Evolutionary conservation across 2,888 invertebrate species (phyloP).

Genomic region (Koerneria pararmatus): DNA sequence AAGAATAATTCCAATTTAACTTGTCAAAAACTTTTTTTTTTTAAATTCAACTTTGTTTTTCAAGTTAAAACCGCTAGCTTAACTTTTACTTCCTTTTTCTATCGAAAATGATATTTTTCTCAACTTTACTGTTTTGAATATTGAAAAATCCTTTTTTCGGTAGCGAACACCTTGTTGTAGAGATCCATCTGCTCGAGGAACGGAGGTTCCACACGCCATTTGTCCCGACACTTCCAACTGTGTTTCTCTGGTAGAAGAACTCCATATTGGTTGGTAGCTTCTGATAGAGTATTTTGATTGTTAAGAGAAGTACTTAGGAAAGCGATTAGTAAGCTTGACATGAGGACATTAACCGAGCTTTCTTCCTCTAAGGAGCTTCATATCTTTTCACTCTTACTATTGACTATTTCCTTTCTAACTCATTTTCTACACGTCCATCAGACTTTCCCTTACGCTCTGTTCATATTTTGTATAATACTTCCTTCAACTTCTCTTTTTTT

Average conservation of each 20-base stretch:
- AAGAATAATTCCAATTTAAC: too few species aligned
- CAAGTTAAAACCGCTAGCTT: too few species aligned
- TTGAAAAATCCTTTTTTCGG: too few species aligned
- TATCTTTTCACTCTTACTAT: not conserved
- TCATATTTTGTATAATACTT: not conserved
- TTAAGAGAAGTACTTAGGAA: not conserved
- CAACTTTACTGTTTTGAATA: too few species aligned
- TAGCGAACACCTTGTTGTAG: too few species aligned
- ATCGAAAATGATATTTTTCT: too few species aligned
- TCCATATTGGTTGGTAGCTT: constrained; percentile 42
- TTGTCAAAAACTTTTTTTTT: too few species aligned
- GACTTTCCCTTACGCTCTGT: constrained; percentile 14
- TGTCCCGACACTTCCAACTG: constrained; percentile 48
- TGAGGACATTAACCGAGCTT: not conserved
- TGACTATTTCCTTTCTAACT: not conserved
- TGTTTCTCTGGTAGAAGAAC: constrained; percentile 50
- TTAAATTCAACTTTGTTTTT: too few species aligned
- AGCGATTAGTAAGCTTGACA: not conserved
- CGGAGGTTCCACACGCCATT: constrained; percentile 43
- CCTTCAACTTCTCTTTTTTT: too few species aligned
- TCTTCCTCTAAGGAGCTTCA: not conserved
- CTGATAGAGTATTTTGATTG: not conserved
- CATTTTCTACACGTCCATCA: not conserved
- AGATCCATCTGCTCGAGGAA: constrained; percentile 43
- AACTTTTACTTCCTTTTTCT: too few species aligned